Evolutionary conservation across 2,888 invertebrate species (phyloP).

Genomic region (Drosophila hamatofila): DNA sequence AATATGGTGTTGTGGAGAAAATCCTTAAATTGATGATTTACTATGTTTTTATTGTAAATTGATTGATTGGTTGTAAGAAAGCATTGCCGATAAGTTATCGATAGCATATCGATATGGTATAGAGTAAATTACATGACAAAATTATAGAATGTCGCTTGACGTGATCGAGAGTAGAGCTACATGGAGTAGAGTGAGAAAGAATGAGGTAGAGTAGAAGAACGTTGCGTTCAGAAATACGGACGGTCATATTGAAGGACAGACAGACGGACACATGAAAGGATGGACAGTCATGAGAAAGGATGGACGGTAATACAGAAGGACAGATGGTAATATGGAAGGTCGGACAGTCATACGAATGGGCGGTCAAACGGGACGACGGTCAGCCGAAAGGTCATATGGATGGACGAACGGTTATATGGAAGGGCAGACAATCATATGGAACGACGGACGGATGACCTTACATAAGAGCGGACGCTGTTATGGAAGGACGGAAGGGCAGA

Average conservation of each 20-base stretch:
- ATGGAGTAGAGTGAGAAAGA: too few relatives aligned
- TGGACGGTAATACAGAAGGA: neutral
- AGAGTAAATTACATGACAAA: neutral
- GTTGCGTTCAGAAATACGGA: too few relatives aligned
- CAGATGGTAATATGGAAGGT: neutral
- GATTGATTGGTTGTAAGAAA: too few relatives aligned
- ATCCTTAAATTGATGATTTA: neutral
- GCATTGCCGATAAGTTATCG: neutral
- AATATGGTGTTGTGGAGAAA: neutral
- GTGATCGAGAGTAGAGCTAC: neutral
- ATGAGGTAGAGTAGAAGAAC: too few relatives aligned
- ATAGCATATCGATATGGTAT: neutral
- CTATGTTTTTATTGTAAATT: neutral
- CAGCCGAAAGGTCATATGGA: neutral
- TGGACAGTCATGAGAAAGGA: neutral
- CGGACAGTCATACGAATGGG: too few relatives aligned
- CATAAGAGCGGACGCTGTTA: too few relatives aligned
- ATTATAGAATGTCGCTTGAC: neutral
- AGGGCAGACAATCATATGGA: neutral
- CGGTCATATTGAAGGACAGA: too few relatives aligned
- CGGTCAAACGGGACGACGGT: neutral
- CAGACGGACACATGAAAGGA: neutral
- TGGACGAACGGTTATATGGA: neutral
- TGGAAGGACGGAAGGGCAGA: too few relatives aligned
- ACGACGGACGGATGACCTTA: neutral